phyloP scores from a whole-genome alignment of 2,888 invertebrate species.

The Cryptosula pallasiana region DNA sequence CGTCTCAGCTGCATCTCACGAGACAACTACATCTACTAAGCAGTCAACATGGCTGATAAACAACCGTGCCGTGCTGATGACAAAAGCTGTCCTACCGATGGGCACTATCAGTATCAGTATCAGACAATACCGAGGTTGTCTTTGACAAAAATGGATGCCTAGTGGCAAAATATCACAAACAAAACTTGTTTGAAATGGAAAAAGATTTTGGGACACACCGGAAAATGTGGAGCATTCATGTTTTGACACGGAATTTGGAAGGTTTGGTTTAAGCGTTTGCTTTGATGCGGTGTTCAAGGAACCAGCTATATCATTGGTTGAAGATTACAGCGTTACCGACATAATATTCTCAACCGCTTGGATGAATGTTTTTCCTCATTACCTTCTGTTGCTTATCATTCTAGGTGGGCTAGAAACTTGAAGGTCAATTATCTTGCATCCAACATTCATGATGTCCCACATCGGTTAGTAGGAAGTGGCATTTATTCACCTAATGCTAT shows the following conservation, averaged over 20 bases:
- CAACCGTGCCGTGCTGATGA: constrained; percentile 56
- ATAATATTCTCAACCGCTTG: constrained; percentile 70
- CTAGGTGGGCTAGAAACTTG: constrained; percentile 65
- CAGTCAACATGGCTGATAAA: constrained; percentile 66
- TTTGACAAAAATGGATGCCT: constrained; percentile 69
- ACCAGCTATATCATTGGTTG: constrained; percentile 62
- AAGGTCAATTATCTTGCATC: constrained; percentile 68
- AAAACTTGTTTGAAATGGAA: constrained; percentile 53
- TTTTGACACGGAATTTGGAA: constrained; percentile 70
- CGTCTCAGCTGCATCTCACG: constrained; percentile 60
- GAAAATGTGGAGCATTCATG: constrained; percentile 58
- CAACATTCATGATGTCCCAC: constrained; percentile 63
- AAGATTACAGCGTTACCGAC: constrained; percentile 59
- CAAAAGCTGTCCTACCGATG: constrained; percentile 34
- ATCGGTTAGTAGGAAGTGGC: constrained; percentile 64
- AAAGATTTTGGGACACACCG: constrained; percentile 32
- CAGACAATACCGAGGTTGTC: constrained; percentile 76
- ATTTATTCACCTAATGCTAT: constrained; percentile 60
- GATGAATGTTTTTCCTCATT: constrained; percentile 70
- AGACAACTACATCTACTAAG: constrained; percentile 61
- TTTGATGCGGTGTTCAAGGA: constrained; percentile 74
- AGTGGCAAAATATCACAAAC: constrained; percentile 63
- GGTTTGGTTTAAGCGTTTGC: constrained; percentile 74
- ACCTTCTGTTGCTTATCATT: constrained; percentile 57
- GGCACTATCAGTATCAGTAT: constrained; percentile 56